Base-by-base conservation (phyloP, 2,888 invertebrate species). In the Cantharis lateralis region DNA sequence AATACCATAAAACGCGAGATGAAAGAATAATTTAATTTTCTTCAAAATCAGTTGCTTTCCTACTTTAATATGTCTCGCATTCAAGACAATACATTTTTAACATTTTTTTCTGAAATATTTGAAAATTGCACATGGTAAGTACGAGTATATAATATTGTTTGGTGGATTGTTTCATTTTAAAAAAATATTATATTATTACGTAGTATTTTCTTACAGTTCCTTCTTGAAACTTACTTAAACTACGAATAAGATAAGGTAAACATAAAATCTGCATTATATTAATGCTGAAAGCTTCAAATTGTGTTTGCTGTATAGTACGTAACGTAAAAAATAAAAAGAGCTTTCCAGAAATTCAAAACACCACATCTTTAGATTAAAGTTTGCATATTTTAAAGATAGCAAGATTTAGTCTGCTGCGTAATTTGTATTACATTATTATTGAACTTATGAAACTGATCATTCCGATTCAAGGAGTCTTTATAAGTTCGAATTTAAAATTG, bases 21-120 rank as follows among this genome's bases (percentile, higher is more conserved):
- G 76, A 76, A 76, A 70, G 77, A 75, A 80, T 81, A 81, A 81
- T 80, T 79, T 80, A 80, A 81, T 81, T n/a, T 48, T 48, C 48
- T 48, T 48, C n/a, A n/a, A 48, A 48, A 48, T 48, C 48, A n/a
- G 48, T 48, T 48, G 48, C n/a, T n/a, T 48, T 48, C 48, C 48
- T 48, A 48, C 48, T 48, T n/a, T 48, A 48, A 48, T 48, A 48
- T n/a, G 48, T 48, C n/a, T 48, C n/a, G 48, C n/a, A n/a, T 48
- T 48, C 48, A 7, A 48, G 7, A n/a, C 4, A 48, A 48, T 48
- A 48, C 7, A 48, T 48, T 48, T 48, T 48, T 48, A n/a, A 48
- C n/a, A 24, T 24, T 48, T 48, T 4, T n/a, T 48, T n/a, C n/a
- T 48, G n/a, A 48, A 48, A 48, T 48, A n/a, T 48, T 48, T 48